These are phyloP conservation scores for Drosophila tsacasi DNA, from an alignment of 1,140 invertebrate species.

Conservation along the genomic window DNA sequence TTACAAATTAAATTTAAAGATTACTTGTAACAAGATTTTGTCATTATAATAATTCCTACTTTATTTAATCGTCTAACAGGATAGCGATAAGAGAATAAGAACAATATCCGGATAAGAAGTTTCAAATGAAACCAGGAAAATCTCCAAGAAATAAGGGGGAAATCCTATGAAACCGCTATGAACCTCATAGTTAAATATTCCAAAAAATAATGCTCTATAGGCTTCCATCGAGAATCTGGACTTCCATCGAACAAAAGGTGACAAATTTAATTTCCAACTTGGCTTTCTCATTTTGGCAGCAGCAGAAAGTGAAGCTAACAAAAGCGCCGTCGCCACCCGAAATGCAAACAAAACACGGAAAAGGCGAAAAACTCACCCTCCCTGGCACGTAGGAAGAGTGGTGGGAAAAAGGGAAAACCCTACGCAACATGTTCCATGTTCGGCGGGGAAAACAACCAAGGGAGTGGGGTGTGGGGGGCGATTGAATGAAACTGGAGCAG, in stretches of 20 bases:
- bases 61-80: background rate
- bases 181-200: background rate
- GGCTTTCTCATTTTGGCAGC: constrained; percentile 11
- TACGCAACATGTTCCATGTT: constrained; percentile 84
- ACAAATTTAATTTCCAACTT: constrained; percentile 23
- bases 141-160: background rate
- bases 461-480: background rate
- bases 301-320: constrained; percentile 14
- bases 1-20: background rate
- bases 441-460: constrained; percentile 27
- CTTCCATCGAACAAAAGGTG: constrained; percentile 6
- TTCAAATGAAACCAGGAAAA: background rate
- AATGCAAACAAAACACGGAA: constrained; percentile 49
- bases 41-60: background rate
- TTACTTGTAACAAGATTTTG: too few species aligned
- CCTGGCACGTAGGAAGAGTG: constrained; percentile 12
- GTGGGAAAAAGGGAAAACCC: constrained; percentile 44
- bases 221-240: background rate
- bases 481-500: constrained; percentile 60
- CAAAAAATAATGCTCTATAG: background rate
- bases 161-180: background rate
- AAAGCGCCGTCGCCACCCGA: constrained; percentile 29
- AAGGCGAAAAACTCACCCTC: constrained; percentile 59
- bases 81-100: background rate
- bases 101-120: background rate